Evolutionary conservation across 2,113 vertebrate species (phyloP).

Genomic region (Bubo blakistoni): DNA sequence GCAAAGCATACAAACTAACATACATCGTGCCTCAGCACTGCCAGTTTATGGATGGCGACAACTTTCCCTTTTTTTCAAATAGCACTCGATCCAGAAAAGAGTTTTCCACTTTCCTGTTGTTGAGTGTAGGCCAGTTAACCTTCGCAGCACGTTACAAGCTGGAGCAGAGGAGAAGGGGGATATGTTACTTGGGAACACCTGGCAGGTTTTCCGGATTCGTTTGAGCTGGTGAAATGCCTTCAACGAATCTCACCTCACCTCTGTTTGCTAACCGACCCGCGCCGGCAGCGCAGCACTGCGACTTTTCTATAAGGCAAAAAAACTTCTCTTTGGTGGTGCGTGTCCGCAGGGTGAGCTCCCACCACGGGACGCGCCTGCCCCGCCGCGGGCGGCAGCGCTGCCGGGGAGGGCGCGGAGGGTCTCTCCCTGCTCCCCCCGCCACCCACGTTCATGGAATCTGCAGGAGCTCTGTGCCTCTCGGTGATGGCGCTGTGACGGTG

Average conservation of each 20-base stretch:
- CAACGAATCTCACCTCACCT: too few relatives aligned
- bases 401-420: neutral
- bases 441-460: accelerated
- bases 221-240: too few relatives aligned
- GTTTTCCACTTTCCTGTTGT: accelerated
- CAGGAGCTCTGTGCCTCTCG: neutral
- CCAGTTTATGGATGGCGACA: accelerated
- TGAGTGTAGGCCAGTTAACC: accelerated
- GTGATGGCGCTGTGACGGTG: neutral
- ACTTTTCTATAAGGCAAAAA: accelerated
- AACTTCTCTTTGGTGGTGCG: accelerated
- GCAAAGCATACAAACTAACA: too few relatives aligned
- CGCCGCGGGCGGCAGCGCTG: neutral
- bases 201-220: too few relatives aligned
- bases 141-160: accelerated
- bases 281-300: accelerated
- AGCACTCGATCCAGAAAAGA: neutral
- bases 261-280: too few relatives aligned
- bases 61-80: accelerated
- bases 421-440: neutral
- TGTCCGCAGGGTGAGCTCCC: too few relatives aligned
- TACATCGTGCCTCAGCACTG: accelerated
- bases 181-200: accelerated
- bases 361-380: accelerated
- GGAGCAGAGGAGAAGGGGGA: neutral